Conservation (phyloP, 2,113 vertebrate species). For the Takifugu flavidus region DNA sequence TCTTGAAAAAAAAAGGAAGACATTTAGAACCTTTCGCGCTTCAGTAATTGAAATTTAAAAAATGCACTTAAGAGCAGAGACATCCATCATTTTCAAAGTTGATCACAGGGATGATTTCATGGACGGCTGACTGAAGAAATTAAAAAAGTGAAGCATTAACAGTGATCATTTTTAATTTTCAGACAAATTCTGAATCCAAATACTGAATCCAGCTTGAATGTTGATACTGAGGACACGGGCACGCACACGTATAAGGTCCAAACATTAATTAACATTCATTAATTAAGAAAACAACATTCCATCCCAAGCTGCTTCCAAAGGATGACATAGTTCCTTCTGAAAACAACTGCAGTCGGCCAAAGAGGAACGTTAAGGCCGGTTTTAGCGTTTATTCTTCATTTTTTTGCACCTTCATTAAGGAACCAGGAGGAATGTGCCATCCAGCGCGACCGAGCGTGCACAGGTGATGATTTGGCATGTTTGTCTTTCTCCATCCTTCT, state of each 20-base stretch:
- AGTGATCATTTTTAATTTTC: conserved; percentile 4
- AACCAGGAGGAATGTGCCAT: not conserved
- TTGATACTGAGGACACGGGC: not conserved
- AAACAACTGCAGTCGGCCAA: conserved; percentile 2
- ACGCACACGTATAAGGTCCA: not conserved
- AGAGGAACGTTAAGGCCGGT: conserved; percentile 17
- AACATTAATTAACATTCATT: not conserved
- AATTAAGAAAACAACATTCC: conserved; percentile 12
- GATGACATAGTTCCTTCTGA: conserved; percentile 18
- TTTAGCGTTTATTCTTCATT: conserved; percentile 30
- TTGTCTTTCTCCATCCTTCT: conserved; percentile 11
- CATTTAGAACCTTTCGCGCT: not conserved
- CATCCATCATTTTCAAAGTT: not conserved
- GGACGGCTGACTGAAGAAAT: not conserved
- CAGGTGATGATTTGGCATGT: not conserved
- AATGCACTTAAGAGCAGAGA: no score
- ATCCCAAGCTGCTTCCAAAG: conserved; percentile 5
- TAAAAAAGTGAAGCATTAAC: conserved; percentile 16
- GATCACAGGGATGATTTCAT: not conserved
- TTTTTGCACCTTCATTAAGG: conserved; percentile 12
- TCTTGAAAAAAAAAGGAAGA: not conserved
- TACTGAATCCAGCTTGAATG: not conserved
- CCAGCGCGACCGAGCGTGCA: no score
- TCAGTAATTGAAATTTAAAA: not conserved
- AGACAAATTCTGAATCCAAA: not conserved